Evolutionary conservation across 2,113 vertebrate species (phyloP).

Genomic region (Gobius niger): DNA sequence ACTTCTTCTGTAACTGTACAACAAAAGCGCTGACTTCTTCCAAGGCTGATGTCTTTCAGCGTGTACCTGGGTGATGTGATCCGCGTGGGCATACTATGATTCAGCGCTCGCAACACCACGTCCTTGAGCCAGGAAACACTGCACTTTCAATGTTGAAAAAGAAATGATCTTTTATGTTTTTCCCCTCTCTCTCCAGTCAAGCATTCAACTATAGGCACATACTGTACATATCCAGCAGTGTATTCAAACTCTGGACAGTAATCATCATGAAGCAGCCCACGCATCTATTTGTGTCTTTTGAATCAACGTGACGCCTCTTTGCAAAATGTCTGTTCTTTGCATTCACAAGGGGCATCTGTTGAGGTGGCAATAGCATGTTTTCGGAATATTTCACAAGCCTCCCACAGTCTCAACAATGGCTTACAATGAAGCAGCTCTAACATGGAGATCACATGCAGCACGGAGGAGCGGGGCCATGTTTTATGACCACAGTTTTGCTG

Average conservation of each 20-base stretch:
- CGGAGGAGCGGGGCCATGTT: neutral
- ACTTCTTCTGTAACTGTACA: neutral
- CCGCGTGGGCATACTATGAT: constrained; percentile 69
- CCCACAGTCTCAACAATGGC: constrained; percentile 20
- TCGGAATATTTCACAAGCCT: constrained; percentile 26
- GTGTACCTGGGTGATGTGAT: constrained; percentile 57
- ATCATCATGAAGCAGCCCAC: constrained; percentile 8
- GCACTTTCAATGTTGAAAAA: constrained; percentile 42
- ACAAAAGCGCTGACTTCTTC: constrained; percentile 41
- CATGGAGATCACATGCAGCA: neutral
- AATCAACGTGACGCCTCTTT: neutral
- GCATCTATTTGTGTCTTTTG: constrained; percentile 1
- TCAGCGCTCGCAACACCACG: constrained; percentile 68
- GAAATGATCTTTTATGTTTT: constrained; percentile 15
- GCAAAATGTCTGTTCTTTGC: neutral
- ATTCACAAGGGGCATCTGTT: constrained; percentile 32
- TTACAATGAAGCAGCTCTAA: constrained; percentile 16
- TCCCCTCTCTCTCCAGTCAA: constrained; percentile 33
- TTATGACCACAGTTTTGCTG: neutral
- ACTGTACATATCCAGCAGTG: constrained; percentile 14
- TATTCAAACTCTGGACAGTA: constrained; percentile 12
- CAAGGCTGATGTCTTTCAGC: constrained; percentile 49
- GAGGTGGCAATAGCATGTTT: constrained; percentile 38
- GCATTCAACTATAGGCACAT: constrained; percentile 15
- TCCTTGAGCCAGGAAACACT: constrained; percentile 69